Evolutionary conservation across 2,888 invertebrate genomes (phyloP).

Genomic region (Stenichneumon culpator): DNA sequence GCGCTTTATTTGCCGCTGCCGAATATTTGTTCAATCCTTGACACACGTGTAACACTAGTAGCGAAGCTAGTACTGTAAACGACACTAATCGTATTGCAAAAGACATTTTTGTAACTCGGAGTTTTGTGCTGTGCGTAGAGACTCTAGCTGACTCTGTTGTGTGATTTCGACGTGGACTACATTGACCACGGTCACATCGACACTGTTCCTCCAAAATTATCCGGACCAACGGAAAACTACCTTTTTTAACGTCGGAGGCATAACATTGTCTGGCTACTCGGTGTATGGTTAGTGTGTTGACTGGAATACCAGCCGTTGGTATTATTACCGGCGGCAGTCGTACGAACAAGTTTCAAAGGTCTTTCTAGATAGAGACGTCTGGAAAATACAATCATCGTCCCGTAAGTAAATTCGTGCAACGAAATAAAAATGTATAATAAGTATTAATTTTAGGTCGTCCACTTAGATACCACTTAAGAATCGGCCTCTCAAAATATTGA

Average conservation of each 20-base stretch:
- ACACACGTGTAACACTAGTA: conserved; percentile 56
- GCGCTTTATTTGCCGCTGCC: conserved; percentile 86
- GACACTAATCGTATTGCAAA: background rate
- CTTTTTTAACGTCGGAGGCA: background rate
- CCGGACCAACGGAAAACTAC: background rate
- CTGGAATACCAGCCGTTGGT: background rate
- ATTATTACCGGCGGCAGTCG: conserved; percentile 4
- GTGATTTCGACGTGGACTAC: no score
- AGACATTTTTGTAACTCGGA: conserved; percentile 48
- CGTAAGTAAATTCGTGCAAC: background rate
- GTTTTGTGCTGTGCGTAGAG: conserved; percentile 26
- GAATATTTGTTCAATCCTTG: conserved; percentile 89
- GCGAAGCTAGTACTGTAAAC: conserved; percentile 29
- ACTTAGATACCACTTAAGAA: no score
- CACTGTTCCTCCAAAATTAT: conserved; percentile 45
- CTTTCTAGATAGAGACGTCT: background rate
- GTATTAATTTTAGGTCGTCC: background rate
- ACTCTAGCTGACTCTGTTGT: background rate
- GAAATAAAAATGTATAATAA: no score
- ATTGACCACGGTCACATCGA: conserved; percentile 39
- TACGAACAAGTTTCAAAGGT: background rate
- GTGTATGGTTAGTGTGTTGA: background rate
- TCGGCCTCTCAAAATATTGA: no score
- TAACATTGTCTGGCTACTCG: background rate
- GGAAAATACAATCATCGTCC: background rate